phyloP scores from a whole-genome alignment of 2,797 vertebrate species.

The Hydrocynus forskahlii region DNA sequence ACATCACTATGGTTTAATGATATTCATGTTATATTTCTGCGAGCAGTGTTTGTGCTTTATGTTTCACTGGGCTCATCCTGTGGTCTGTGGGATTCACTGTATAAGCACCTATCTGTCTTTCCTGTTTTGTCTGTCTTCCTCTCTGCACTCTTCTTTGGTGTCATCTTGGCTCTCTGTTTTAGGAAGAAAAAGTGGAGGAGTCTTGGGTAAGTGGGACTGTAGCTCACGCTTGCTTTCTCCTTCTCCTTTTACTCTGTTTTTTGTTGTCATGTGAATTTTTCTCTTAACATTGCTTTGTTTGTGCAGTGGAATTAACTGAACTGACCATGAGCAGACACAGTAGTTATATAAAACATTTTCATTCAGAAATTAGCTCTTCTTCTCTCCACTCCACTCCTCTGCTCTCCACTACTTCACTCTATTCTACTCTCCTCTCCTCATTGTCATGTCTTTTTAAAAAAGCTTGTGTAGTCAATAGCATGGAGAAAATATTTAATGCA shows the following conservation, averaged over 20 bases:
- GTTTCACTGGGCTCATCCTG: conserved; percentile 73
- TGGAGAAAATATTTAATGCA: no score
- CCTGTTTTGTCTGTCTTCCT: conserved; percentile 48
- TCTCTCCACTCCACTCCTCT: not conserved
- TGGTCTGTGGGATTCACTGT: conserved; percentile 79
- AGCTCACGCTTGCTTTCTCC: conserved; percentile 48
- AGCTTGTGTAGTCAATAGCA: no score
- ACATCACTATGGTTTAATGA: not conserved
- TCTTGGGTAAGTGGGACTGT: conserved; percentile 84
- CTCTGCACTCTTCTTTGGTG: conserved; percentile 45
- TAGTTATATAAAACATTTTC: not conserved
- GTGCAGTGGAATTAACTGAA: conserved; percentile 36
- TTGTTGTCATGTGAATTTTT: not conserved
- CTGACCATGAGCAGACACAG: not conserved
- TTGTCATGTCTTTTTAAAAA: no score
- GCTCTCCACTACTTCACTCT: not conserved
- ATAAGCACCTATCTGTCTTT: conserved; percentile 86
- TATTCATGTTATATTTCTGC: no score
- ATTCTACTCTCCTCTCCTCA: not conserved
- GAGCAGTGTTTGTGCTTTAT: conserved; percentile 50
- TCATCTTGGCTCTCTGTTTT: conserved; percentile 83
- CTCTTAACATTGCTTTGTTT: conserved; percentile 17
- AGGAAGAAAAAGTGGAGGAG: conserved; percentile 95
- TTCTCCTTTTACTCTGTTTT: not conserved
- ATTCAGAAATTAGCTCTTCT: not conserved